Percentiles rank a stretch among this genome's conserved stretches.
These are phyloP conservation scores for Anagyrus pseudococci DNA, from an alignment of 2,888 invertebrate genomes.

Conservation along the genomic window DNA sequence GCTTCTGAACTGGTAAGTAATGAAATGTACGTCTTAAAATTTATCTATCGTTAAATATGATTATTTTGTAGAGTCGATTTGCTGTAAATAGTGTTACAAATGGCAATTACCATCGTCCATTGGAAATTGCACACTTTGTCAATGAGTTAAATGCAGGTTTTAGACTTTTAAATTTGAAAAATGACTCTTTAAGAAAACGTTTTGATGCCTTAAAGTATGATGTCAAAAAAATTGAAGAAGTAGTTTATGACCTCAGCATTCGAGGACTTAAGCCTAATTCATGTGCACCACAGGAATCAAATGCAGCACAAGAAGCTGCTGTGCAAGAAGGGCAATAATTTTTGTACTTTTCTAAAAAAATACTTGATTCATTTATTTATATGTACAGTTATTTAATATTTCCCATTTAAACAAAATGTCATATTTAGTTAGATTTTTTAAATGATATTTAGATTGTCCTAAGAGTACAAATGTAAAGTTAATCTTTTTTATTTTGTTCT, in stretches of 20 bases:
- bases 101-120: slow-evolving; percentile 81
- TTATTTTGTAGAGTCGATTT: slow-evolving; percentile 70
- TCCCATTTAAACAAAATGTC: too few species aligned
- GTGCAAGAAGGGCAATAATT: neutral
- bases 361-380: too few species aligned
- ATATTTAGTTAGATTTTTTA: too few species aligned
- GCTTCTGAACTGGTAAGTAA: slow-evolving; percentile 81
- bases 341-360: too few species aligned
- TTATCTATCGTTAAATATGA: neutral
- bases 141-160: slow-evolving; percentile 89
- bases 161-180: slow-evolving; percentile 87
- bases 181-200: slow-evolving; percentile 84
- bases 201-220: slow-evolving; percentile 91
- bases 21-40: neutral
- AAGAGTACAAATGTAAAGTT: too few species aligned
- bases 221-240: slow-evolving; percentile 92
- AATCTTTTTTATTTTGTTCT: too few species aligned
- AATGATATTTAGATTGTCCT: too few species aligned
- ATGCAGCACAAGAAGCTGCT: neutral
- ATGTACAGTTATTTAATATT: too few species aligned
- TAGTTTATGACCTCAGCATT: slow-evolving; percentile 87
- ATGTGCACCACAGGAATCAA: neutral
- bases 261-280: slow-evolving; percentile 70
- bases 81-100: slow-evolving; percentile 86
- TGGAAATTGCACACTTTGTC: slow-evolving; percentile 85